A percentile compares a stretch with the other conserved stretches of the same genome.
Evolutionary conservation across 2,797 vertebrate species (phyloP).

Genomic region (Danionella dracula): DNA sequence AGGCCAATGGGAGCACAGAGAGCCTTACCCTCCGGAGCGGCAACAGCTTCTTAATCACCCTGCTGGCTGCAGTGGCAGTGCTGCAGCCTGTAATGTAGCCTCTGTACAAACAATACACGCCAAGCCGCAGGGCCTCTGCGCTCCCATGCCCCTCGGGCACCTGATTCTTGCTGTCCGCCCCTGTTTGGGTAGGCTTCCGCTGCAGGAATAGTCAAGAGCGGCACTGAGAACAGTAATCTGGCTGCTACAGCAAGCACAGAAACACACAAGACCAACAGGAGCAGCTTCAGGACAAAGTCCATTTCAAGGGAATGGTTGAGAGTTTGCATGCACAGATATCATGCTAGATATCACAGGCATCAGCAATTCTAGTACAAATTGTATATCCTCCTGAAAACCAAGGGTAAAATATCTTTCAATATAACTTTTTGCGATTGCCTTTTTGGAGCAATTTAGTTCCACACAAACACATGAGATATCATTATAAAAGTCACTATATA

Average conservation of each 20-base stretch:
- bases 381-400: no score
- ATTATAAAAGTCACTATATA: no score
- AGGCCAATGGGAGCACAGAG: slow-evolving; percentile 54
- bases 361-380: no score
- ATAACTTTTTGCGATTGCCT: no score
- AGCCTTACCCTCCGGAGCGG: slow-evolving; percentile 77
- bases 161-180: slow-evolving; percentile 70
- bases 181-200: slow-evolving; percentile 74
- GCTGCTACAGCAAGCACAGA: slow-evolving; percentile 12
- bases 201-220: slow-evolving; percentile 66
- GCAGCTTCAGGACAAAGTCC: no score
- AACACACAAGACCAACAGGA: not conserved
- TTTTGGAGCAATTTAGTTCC: no score
- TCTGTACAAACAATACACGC: slow-evolving; percentile 77
- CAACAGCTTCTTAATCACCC: slow-evolving; percentile 74
- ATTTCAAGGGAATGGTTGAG: not conserved
- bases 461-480: no score
- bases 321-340: not conserved
- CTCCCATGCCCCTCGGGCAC: slow-evolving; percentile 48
- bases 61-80: slow-evolving; percentile 51
- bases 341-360: slow-evolving; percentile 9
- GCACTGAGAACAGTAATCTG: slow-evolving; percentile 51
- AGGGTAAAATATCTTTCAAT: no score
- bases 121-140: slow-evolving; percentile 73
- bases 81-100: slow-evolving; percentile 66